Evolutionary conservation across 2,797 vertebrate species (phyloP).

Genomic region (Huso huso): DNA sequence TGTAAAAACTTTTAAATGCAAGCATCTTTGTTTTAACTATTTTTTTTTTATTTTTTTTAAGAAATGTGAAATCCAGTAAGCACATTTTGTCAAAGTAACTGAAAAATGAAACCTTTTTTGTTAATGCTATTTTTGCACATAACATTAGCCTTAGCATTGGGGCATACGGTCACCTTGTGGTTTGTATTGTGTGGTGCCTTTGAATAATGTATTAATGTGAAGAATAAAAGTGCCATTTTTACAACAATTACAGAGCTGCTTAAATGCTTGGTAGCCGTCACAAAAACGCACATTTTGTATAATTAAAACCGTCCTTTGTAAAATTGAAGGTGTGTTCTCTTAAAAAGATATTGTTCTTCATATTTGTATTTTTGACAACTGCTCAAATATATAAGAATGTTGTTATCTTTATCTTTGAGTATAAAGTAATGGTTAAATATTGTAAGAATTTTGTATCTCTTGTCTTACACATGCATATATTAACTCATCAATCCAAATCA

Average conservation of each 20-base stretch:
- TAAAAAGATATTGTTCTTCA: slow-evolving; percentile 29
- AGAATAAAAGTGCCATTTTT: slow-evolving; percentile 43
- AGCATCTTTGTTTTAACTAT: slow-evolving; percentile 44
- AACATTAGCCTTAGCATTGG: slow-evolving; percentile 84
- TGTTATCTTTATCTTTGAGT: slow-evolving; percentile 53
- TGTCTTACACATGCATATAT: slow-evolving; percentile 56
- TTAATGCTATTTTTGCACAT: slow-evolving; percentile 70
- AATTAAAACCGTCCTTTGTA: slow-evolving; percentile 22
- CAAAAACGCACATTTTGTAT: slow-evolving; percentile 32
- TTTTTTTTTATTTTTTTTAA: slow-evolving; percentile 34
- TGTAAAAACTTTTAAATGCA: slow-evolving; percentile 50
- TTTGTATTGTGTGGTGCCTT: slow-evolving; percentile 86
- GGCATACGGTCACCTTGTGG: slow-evolving; percentile 62
- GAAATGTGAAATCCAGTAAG: slow-evolving; percentile 38
- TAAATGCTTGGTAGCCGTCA: slow-evolving; percentile 40
- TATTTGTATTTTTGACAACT: slow-evolving; percentile 36
- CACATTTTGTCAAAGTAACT: slow-evolving; percentile 43
- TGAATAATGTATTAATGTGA: slow-evolving; percentile 57
- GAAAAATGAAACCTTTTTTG: slow-evolving; percentile 18
- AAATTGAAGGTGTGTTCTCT: slow-evolving; percentile 46
- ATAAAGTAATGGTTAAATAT: slow-evolving; percentile 56
- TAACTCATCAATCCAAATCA: slow-evolving; percentile 56
- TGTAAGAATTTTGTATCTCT: slow-evolving; percentile 64
- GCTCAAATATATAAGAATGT: slow-evolving; percentile 49
- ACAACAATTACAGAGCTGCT: slow-evolving; percentile 33